phyloP scores from a whole-genome alignment of 2,888 invertebrate genomes.

The Proisotoma minuta region DNA sequence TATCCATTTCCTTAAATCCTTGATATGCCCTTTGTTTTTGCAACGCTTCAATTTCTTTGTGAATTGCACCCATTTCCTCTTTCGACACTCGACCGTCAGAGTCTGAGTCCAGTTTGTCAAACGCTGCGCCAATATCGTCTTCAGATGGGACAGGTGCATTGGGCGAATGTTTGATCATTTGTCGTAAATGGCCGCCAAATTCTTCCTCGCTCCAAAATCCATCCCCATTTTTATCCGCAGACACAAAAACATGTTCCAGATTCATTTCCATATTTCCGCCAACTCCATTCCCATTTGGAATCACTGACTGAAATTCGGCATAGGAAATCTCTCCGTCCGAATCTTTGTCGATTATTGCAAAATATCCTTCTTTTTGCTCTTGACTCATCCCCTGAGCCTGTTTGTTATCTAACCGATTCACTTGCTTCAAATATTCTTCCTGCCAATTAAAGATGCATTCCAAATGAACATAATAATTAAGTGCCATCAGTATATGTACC shows the following conservation, averaged over 20 bases:
- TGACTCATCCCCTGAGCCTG: not conserved
- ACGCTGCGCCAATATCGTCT: constrained; percentile 18
- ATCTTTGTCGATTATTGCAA: constrained; percentile 21
- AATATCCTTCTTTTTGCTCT: constrained; percentile 24
- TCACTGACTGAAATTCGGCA: constrained; percentile 24
- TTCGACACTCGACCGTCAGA: constrained; percentile 16
- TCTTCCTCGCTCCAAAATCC: constrained; percentile 20
- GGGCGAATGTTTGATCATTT: not conserved
- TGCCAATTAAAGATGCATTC: not conserved
- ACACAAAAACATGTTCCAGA: not conserved
- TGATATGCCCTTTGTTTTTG: constrained; percentile 19
- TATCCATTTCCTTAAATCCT: constrained; percentile 25
- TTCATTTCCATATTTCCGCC: not conserved
- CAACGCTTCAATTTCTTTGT: constrained; percentile 14
- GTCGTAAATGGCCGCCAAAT: constrained; percentile 17
- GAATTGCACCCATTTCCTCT: constrained; percentile 23
- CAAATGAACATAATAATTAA: not conserved
- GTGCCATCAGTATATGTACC: constrained; percentile 1
- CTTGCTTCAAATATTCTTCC: constrained; percentile 14
- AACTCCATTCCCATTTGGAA: constrained; percentile 12
- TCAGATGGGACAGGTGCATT: constrained; percentile 8
- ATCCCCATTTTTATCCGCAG: not conserved
- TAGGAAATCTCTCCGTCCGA: constrained; percentile 20
- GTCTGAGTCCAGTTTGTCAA: constrained; percentile 23
- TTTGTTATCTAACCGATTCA: constrained; percentile 15